A percentile compares a stretch with the other conserved stretches of the same genome.
phyloP scores from a whole-genome alignment of 2,113 vertebrate species.

The Notarius quadriscutis region DNA sequence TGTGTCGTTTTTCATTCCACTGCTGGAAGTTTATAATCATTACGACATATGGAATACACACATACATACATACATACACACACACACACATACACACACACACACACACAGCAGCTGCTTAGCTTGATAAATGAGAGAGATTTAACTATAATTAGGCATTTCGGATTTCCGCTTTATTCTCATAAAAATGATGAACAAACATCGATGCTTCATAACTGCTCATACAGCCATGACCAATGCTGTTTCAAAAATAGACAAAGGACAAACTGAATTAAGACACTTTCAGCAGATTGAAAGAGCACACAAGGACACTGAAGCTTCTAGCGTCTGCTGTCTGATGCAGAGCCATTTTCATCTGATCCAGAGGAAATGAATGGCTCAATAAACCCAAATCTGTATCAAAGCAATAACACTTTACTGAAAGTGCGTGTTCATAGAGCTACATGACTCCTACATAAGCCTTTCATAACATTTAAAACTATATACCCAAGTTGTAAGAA shows the following conservation, averaged over 20 bases:
- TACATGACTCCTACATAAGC: not conserved
- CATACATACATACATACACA: not conserved
- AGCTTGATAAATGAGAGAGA: constrained; percentile 50
- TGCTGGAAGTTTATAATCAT: constrained; percentile 31
- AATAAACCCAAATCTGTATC: not conserved
- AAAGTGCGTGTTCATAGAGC: not conserved
- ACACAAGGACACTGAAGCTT: not conserved
- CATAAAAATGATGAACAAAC: constrained; percentile 36
- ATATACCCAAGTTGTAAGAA: not conserved
- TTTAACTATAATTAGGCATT: constrained; percentile 51
- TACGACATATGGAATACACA: not conserved
- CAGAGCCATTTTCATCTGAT: not conserved
- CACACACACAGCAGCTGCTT: constrained; percentile 26
- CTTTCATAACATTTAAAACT: not conserved
- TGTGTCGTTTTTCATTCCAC: constrained; percentile 18
- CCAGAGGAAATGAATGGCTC: not conserved
- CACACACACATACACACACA: not conserved
- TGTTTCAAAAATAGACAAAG: constrained; percentile 11
- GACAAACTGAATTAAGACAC: constrained; percentile 18
- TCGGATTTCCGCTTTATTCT: constrained; percentile 26
- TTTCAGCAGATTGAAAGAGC: not conserved
- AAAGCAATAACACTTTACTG: not conserved
- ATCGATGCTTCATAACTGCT: constrained; percentile 15
- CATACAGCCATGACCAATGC: constrained; percentile 10
- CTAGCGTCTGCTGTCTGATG: not conserved